phyloP scores from a whole-genome alignment of 1,140 invertebrate genomes.

The Nebria ingens region DNA sequence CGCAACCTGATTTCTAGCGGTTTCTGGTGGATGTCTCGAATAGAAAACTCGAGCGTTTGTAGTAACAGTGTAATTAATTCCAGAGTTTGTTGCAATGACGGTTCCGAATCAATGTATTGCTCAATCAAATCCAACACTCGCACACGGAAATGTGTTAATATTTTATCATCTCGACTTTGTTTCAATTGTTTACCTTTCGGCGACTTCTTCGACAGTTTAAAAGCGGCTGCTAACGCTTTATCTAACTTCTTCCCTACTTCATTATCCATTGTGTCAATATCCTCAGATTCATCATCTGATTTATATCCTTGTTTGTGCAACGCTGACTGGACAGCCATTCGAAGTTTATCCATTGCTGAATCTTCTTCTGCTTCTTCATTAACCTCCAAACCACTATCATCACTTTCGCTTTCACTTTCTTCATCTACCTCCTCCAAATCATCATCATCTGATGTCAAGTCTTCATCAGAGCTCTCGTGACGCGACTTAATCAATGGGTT shows the following conservation, averaged over 20 bases:
- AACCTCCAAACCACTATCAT: slow-evolving; percentile 31
- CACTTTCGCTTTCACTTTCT: slow-evolving; percentile 32
- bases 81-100: slow-evolving; percentile 51
- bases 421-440: slow-evolving; percentile 30
- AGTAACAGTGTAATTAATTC: slow-evolving; percentile 55
- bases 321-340: slow-evolving; percentile 51
- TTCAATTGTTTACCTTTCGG: slow-evolving; percentile 47
- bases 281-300: slow-evolving; percentile 57
- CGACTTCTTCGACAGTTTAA: slow-evolving; percentile 52
- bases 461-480: slow-evolving; percentile 36
- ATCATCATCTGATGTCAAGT: slow-evolving; percentile 35
- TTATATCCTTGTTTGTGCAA: slow-evolving; percentile 43
- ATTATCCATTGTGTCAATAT: slow-evolving; percentile 64
- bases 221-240: slow-evolving; percentile 55
- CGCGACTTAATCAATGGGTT: slow-evolving; percentile 41
- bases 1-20: slow-evolving; percentile 52
- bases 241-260: slow-evolving; percentile 62
- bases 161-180: slow-evolving; percentile 51
- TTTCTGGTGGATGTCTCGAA: slow-evolving; percentile 54
- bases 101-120: slow-evolving; percentile 55
- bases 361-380: slow-evolving; percentile 48
- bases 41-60: slow-evolving; percentile 52
- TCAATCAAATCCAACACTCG: slow-evolving; percentile 59
- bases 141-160: slow-evolving; percentile 56
- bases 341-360: slow-evolving; percentile 52